Conservation (phyloP, 2,797 vertebrate species). For the Sebastes alutus region DNA sequence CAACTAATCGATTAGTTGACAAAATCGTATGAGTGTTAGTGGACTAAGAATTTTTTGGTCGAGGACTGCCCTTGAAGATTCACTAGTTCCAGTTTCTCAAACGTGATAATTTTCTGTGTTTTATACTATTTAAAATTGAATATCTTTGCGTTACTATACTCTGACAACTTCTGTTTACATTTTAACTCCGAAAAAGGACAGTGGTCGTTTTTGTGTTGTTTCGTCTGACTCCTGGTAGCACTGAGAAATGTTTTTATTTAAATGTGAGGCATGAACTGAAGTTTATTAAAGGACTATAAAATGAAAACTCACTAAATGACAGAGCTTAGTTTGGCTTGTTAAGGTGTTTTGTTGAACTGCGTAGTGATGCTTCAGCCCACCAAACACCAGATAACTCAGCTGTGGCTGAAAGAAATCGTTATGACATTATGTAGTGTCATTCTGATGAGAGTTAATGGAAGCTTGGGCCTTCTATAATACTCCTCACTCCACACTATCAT, state of each 20-base stretch:
- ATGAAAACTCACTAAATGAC: background rate
- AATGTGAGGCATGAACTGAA: background rate
- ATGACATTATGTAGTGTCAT: slow-evolving; percentile 2
- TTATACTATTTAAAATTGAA: background rate
- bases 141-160: background rate
- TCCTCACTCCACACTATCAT: slow-evolving; percentile 3
- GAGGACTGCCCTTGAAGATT: too few relatives aligned
- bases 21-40: too few relatives aligned
- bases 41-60: too few relatives aligned
- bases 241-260: background rate
- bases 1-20: too few relatives aligned
- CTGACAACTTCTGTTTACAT: background rate
- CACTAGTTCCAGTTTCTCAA: background rate
- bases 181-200: background rate
- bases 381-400: slow-evolving; percentile 16
- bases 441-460: slow-evolving; percentile 48
- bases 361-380: background rate
- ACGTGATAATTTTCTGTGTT: background rate
- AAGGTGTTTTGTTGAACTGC: background rate
- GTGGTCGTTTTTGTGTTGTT: background rate
- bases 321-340: background rate
- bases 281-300: background rate
- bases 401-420: slow-evolving; percentile 11
- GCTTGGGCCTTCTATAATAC: background rate
- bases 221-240: background rate